These are phyloP conservation scores for Venustaconcha ellipsiformis DNA, from an alignment of 1,140 invertebrate species.

Conservation along the genomic window DNA sequence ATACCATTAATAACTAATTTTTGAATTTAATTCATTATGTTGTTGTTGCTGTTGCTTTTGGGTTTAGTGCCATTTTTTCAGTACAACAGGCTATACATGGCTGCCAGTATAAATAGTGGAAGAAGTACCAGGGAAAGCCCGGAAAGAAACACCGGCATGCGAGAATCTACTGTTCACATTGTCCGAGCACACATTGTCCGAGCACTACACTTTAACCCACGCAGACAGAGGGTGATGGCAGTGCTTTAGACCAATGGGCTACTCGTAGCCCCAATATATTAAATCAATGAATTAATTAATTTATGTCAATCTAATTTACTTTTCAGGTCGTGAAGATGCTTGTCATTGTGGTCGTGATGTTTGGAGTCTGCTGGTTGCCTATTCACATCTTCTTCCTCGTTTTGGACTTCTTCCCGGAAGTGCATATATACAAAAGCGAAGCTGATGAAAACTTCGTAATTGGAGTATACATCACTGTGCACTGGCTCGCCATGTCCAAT, in stretches of 20 bases:
- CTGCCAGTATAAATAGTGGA: background rate
- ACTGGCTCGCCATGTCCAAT: conserved; percentile 77
- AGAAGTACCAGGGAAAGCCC: background rate
- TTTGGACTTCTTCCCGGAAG: conserved; percentile 41
- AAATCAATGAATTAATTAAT: background rate
- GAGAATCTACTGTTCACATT: background rate
- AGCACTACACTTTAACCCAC: no score
- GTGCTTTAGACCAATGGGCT: no score
- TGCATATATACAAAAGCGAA: conserved; percentile 18
- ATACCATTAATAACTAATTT: no score
- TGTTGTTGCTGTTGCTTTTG: no score
- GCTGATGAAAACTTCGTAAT: conserved; percentile 35
- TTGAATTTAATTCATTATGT: no score
- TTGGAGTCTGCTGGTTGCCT: conserved; percentile 88
- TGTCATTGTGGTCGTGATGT: conserved; percentile 86
- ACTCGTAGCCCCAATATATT: background rate
- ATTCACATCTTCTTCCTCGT: conserved; percentile 76
- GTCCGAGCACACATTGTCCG: no score
- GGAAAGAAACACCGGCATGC: no score
- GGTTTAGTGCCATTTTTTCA: no score
- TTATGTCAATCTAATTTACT: conserved; percentile 1
- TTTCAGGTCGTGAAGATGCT: conserved; percentile 92
- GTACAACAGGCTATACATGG: no score
- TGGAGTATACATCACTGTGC: conserved; percentile 58
- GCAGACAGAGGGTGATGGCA: background rate